Conservation (phyloP, 2,113 vertebrate genomes). For the Chauna torquata region DNA sequence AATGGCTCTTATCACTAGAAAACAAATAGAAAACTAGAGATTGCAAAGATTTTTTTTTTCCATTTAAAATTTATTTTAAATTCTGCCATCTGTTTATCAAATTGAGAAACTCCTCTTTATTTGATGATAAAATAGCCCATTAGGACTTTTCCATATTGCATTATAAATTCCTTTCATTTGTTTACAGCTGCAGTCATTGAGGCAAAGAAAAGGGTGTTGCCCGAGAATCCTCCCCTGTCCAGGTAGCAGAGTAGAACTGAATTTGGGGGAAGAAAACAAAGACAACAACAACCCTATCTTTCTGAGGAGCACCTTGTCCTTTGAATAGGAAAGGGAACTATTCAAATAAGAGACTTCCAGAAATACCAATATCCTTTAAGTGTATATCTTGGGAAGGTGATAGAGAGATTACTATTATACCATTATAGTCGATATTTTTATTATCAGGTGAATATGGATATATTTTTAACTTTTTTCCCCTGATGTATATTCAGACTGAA, state of each 20-base stretch:
- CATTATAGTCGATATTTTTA: background rate
- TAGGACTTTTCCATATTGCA: background rate
- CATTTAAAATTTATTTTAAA: background rate
- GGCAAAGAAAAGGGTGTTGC: background rate
- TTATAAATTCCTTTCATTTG: background rate
- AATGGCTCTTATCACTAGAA: background rate
- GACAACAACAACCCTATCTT: background rate
- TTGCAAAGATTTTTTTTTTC: background rate
- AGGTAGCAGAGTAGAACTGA: background rate
- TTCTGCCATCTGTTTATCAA: background rate
- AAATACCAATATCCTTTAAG: background rate
- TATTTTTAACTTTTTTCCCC: background rate
- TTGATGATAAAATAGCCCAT: background rate
- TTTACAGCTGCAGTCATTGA: background rate
- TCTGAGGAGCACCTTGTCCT: background rate
- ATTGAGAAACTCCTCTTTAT: background rate
- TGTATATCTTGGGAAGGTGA: background rate
- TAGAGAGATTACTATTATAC: background rate
- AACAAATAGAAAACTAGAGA: background rate
- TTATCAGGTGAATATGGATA: background rate
- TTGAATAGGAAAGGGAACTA: background rate
- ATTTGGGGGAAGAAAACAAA: background rate
- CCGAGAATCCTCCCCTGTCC: background rate
- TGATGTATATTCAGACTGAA: background rate
- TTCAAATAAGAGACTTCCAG: background rate